phyloP scores from a whole-genome alignment of 2,888 invertebrate species.

The Mesodorylaimus sp. region DNA sequence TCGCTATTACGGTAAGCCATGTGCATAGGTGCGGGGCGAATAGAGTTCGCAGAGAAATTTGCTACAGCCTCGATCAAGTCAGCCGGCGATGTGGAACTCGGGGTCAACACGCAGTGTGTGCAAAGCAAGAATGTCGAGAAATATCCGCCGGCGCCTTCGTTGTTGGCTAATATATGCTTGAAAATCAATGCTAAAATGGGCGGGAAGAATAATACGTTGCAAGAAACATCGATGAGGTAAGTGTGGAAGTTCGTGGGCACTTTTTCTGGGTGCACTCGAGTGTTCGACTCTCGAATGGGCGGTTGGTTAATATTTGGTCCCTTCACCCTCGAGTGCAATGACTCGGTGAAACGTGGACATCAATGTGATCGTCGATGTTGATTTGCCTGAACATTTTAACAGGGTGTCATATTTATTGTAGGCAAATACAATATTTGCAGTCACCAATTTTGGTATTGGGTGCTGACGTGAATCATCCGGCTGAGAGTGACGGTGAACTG shows the following conservation, averaged over 20 bases:
- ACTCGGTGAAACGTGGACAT: too few relatives aligned
- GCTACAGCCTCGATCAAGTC: not conserved
- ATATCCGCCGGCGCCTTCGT: not conserved
- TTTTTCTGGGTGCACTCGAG: too few relatives aligned
- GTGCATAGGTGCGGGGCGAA: too few relatives aligned
- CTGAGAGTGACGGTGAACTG: not conserved
- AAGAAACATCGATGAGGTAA: too few relatives aligned
- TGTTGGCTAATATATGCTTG: not conserved
- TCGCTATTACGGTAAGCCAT: too few relatives aligned
- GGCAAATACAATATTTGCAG: not conserved
- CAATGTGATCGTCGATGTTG: too few relatives aligned
- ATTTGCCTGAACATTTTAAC: too few relatives aligned
- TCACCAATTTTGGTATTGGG: not conserved
- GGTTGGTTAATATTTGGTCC: too few relatives aligned
- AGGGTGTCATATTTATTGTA: too few relatives aligned
- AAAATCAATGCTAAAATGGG: slow-evolving; percentile 94
- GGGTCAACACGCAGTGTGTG: not conserved
- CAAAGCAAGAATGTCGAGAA: not conserved
- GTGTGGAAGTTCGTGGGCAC: too few relatives aligned
- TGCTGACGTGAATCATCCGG: not conserved
- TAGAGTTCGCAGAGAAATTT: too few relatives aligned
- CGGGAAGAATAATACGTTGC: slow-evolving; percentile 96
- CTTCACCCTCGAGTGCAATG: not conserved
- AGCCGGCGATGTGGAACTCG: not conserved
- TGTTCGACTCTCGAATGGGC: too few relatives aligned